phyloP scores from a whole-genome alignment of 2,888 invertebrate genomes.

The Aphelenchoides bicaudatus region DNA sequence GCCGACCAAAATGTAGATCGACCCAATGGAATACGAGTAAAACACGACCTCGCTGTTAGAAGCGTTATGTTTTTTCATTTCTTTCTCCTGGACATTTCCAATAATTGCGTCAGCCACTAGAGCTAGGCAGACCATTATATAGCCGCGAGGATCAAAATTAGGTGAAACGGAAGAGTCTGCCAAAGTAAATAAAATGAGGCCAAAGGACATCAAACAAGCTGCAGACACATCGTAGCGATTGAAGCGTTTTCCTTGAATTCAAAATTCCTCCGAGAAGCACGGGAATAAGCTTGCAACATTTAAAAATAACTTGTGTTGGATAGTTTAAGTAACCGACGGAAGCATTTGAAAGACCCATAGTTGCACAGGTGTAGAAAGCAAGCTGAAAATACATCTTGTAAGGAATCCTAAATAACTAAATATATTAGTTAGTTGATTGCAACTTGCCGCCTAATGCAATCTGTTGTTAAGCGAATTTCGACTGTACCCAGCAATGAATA shows the following conservation, averaged over 20 bases:
- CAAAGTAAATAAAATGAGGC: slow-evolving; percentile 77
- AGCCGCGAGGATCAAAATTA: slow-evolving; percentile 67
- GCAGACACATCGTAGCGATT: slow-evolving; percentile 39
- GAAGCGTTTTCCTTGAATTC: slow-evolving; percentile 71
- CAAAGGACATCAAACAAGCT: slow-evolving; percentile 54
- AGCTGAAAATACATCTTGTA: slow-evolving; percentile 75
- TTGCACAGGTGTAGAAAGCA: slow-evolving; percentile 82
- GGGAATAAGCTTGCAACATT: slow-evolving; percentile 92
- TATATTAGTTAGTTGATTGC: background rate
- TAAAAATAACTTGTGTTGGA: slow-evolving; percentile 92
- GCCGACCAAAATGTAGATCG: slow-evolving; percentile 74
- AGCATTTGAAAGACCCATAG: slow-evolving; percentile 92
- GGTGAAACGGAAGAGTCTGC: slow-evolving; percentile 70
- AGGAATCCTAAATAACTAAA: slow-evolving; percentile 72
- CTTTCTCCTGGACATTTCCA: slow-evolving; percentile 93
- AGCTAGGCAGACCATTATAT: slow-evolving; percentile 70
- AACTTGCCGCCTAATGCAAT: slow-evolving; percentile 23
- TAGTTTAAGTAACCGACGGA: slow-evolving; percentile 90
- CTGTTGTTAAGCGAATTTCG: slow-evolving; percentile 65
- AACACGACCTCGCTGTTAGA: slow-evolving; percentile 83
- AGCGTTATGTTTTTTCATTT: slow-evolving; percentile 79
- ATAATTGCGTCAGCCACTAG: slow-evolving; percentile 88
- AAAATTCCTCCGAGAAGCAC: slow-evolving; percentile 84
- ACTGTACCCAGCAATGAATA: slow-evolving; percentile 77
- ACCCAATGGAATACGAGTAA: slow-evolving; percentile 85